phyloP scores from a whole-genome alignment of 2,888 invertebrate species.

The Drosophila seclusa region DNA sequence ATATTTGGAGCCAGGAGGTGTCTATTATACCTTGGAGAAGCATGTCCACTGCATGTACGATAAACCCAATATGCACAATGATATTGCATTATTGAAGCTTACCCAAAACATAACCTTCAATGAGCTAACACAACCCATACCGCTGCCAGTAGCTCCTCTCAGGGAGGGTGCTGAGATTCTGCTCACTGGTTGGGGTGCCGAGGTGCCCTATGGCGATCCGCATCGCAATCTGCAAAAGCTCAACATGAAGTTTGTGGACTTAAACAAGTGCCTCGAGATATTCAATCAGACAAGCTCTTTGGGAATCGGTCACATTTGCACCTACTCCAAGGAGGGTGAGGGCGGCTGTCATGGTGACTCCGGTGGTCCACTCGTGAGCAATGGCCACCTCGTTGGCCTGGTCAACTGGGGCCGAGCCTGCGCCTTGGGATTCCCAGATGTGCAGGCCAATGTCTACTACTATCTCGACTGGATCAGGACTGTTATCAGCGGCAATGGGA shows the following conservation, averaged over 20 bases:
- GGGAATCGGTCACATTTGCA: conserved; percentile 87
- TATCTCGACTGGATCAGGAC: conserved; percentile 75
- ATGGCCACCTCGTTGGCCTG: conserved; percentile 67
- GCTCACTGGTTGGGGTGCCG: conserved; percentile 88
- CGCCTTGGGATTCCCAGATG: conserved; percentile 75
- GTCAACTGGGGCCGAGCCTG: conserved; percentile 82
- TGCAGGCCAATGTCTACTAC: conserved; percentile 76
- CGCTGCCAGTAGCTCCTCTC: conserved; percentile 78
- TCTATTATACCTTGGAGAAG: conserved; percentile 48
- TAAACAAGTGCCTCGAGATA: conserved; percentile 85
- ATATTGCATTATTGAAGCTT: conserved; percentile 89
- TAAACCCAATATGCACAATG: conserved; percentile 85
- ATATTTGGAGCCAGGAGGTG: conserved; percentile 51
- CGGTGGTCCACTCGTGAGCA: conserved; percentile 72
- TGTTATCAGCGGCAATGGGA: conserved; percentile 55
- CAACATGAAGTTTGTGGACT: conserved; percentile 85
- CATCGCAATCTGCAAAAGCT: conserved; percentile 86
- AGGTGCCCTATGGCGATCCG: conserved; percentile 83
- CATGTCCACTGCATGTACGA: conserved; percentile 69
- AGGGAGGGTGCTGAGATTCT: conserved; percentile 85
- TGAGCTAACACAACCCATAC: conserved; percentile 86
- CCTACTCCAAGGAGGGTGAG: conserved; percentile 86
- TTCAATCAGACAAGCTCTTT: conserved; percentile 85
- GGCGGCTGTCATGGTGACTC: conserved; percentile 84
- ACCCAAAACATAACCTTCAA: conserved; percentile 86